Conservation (phyloP, 2,113 vertebrate genomes). For the human (Homo sapiens) region GRCh38 chr18:43442001-43442500, state of each 20-base stretch:
- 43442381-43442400: conserved; percentile 32
- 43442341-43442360: conserved; percentile 40
- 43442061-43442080: neutral
- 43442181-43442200: conserved; percentile 2
- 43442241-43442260: neutral
- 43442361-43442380: conserved; percentile 16
- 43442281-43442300: neutral
- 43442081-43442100: neutral
- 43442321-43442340: conserved; percentile 50
- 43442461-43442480: conserved; percentile 12
- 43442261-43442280: neutral
- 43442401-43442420: conserved; percentile 36
- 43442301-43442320: neutral
- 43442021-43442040: neutral
- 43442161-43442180: neutral
- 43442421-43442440: conserved; percentile 10
- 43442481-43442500: conserved; percentile 4
- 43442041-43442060: neutral
- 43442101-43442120: neutral
- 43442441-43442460: conserved; percentile 10
- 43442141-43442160: neutral
- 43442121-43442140: conserved; percentile 12
- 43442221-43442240: neutral
- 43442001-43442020: neutral
- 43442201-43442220: neutral